Base-by-base conservation (phyloP, 2,797 vertebrate genomes). In the Antennarius maculatus region DNA sequence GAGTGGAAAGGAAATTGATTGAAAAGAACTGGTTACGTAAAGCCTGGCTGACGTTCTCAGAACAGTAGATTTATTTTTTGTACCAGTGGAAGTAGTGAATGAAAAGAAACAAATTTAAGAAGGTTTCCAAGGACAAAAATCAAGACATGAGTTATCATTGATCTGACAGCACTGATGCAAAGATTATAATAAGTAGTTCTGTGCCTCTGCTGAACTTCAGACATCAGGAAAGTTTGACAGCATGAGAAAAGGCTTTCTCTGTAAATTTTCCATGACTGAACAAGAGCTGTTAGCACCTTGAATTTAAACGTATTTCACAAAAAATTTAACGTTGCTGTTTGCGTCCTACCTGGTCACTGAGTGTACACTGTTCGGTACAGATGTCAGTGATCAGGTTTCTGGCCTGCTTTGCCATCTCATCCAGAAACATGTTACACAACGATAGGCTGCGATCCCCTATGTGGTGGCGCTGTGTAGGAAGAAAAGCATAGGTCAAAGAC, bases 321-420 rank as follows among this genome's bases (percentile, higher is more conserved):
- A 43, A 43, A 11, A 48, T 23, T 43, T 43, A 31, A 42, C 8
- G 3, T 31, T 42, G 41, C 2, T 0, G 23, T 17, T 49, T 37
- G 46, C 65, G 67, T 43, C 46, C 11, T 57, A 98, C 97, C 96
- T 99, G 97, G 89, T 99, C 97, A 61, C 97, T 99, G 67, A 99
- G 94, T 0, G 97, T 98, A 79, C 98, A 99, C 5, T 99, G 97
- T 52, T 99, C 98, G 37, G 98, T 98, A 91, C 97, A 99, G 91
- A 99, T 99, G 80, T 99, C 97, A 11, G 97, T 98, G 86, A 99
- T 99, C 69, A 99, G 95, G 91, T 99, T 99, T 61, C 97, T 91
- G 74, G 97, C 97, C 81, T 99, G 97, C 64, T 99, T 99, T 23
- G 98, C 98, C 97, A 99, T 99, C 92, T 99, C 98, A 74, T 99